Evolutionary conservation across 1,140 invertebrate genomes (phyloP).

Genomic region (Scaptomyza montana): DNA sequence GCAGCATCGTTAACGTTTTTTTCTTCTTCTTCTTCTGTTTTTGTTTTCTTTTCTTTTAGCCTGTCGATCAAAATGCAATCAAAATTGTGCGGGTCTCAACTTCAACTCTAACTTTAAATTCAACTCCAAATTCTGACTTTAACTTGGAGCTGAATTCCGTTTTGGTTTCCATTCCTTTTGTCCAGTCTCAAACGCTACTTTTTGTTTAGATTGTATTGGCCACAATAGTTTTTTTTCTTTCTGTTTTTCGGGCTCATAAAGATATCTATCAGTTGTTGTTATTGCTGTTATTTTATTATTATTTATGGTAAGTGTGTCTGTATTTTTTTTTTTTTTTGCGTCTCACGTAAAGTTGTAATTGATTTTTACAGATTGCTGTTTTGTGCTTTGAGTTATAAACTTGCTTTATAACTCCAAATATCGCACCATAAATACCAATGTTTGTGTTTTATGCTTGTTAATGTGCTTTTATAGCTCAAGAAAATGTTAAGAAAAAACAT

Average conservation of each 20-base stretch:
- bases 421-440: conserved; percentile 53
- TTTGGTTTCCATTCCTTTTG: conserved; percentile 23
- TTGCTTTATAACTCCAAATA: conserved; percentile 35
- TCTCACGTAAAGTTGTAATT: conserved; percentile 58
- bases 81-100: conserved; percentile 66
- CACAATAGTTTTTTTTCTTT: conserved; percentile 60
- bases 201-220: conserved; percentile 55
- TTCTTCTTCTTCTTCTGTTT: conserved; percentile 24
- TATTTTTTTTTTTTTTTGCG: conserved; percentile 32
- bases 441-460: conserved; percentile 28
- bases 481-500: background rate
- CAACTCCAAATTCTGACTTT: background rate
- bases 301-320: conserved; percentile 66
- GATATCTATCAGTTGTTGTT: conserved; percentile 53
- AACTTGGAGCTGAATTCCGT: conserved; percentile 7
- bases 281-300: conserved; percentile 53
- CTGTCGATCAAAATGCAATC: conserved; percentile 81
- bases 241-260: conserved; percentile 51
- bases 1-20: conserved; percentile 66
- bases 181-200: conserved; percentile 37
- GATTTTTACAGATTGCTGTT: conserved; percentile 64
- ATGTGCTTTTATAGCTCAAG: background rate
- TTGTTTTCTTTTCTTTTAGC: conserved; percentile 33
- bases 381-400: conserved; percentile 39
- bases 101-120: conserved; percentile 10